These are phyloP conservation scores for Subanguina moxae DNA, from an alignment of 1,140 invertebrate genomes.

Conservation along the genomic window DNA sequence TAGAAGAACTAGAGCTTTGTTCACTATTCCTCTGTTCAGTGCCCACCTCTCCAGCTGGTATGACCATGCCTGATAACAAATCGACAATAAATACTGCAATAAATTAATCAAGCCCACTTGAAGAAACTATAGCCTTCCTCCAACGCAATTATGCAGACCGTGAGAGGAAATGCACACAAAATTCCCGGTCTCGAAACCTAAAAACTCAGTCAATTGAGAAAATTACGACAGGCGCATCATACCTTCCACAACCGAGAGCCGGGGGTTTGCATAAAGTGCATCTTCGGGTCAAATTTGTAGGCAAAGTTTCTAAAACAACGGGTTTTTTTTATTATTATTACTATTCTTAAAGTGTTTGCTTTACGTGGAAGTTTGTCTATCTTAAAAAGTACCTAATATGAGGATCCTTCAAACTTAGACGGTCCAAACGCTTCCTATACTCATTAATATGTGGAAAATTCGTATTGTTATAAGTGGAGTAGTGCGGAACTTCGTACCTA, in stretches of 20 bases:
- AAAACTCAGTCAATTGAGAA: not conserved
- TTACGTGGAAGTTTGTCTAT: not conserved
- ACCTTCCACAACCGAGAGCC: not conserved
- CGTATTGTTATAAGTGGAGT: not conserved
- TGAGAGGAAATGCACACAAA: not conserved
- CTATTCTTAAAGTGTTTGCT: not conserved
- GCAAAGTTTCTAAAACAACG: not conserved
- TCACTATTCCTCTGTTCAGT: not conserved
- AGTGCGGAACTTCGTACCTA: not conserved
- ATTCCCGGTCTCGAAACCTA: not conserved
- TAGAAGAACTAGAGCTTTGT: not conserved
- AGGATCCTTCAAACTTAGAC: not conserved
- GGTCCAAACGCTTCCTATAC: not conserved
- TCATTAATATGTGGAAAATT: not conserved
- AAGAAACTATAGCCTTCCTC: not conserved
- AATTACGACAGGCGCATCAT: not conserved
- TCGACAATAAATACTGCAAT: no score
- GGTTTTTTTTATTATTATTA: not conserved
- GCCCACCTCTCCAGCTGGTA: not conserved
- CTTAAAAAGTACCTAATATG: not conserved
- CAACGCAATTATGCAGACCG: not conserved
- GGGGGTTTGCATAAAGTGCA: not conserved
- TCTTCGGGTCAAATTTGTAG: not conserved
- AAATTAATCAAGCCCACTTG: not conserved
- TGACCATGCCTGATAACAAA: not conserved